A percentile compares a stretch with the other conserved stretches of the same genome.
phyloP scores from a whole-genome alignment of 2,113 vertebrate genomes.

The Psilopogon haemacephalus region DNA sequence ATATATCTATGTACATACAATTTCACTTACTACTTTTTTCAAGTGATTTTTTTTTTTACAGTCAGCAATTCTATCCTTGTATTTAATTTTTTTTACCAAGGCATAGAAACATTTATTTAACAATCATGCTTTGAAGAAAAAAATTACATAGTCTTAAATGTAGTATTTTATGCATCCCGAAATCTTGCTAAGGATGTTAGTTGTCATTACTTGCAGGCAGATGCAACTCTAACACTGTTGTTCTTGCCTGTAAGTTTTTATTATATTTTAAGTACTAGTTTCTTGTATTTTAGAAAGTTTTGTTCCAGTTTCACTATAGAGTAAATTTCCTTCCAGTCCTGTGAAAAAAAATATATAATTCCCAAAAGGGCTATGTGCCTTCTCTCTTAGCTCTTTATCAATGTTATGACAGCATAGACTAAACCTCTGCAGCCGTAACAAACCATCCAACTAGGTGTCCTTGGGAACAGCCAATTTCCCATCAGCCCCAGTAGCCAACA shows the following conservation, averaged over 20 bases:
- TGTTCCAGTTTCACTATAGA: neutral
- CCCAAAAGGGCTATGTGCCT: neutral
- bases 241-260: neutral
- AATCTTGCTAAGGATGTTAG: neutral
- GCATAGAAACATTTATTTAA: neutral
- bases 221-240: neutral
- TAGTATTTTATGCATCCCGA: neutral
- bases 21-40: neutral
- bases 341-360: neutral
- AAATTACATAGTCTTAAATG: neutral
- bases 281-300: neutral
- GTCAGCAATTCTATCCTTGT: neutral
- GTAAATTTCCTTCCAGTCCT: neutral
- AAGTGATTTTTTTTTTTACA: neutral
- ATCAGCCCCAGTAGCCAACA: neutral
- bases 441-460: neutral
- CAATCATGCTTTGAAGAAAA: neutral
- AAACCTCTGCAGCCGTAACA: neutral
- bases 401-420: neutral
- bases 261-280: neutral
- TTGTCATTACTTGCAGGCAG: neutral
- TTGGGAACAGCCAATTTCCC: rapidly evolving
- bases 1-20: neutral
- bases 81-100: neutral
- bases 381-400: neutral